phyloP scores from a whole-genome alignment of 1,140 invertebrate genomes.

The Platorchestia sp. region DNA sequence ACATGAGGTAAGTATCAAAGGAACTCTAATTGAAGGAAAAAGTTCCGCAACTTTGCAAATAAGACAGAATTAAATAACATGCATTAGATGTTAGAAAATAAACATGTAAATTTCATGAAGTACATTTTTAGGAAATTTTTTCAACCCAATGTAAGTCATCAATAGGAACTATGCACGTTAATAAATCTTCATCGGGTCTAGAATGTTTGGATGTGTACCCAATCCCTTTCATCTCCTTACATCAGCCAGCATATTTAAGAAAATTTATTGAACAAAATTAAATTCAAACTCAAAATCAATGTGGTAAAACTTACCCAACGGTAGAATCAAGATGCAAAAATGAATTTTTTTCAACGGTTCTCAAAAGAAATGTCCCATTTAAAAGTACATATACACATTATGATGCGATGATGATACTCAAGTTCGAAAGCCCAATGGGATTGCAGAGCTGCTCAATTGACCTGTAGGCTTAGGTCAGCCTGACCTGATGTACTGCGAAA shows the following conservation, averaged over 20 bases:
- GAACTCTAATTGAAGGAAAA: background rate
- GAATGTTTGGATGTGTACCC: background rate
- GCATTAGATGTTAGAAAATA: background rate
- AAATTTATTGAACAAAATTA: background rate
- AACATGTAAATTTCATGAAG: background rate
- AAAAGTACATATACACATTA: background rate
- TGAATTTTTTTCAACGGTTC: background rate
- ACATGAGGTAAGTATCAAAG: background rate
- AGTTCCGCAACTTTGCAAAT: background rate
- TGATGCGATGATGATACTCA: too few species aligned
- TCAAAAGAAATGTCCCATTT: background rate
- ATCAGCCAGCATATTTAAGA: background rate
- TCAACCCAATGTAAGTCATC: background rate
- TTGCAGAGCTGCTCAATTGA: too few species aligned
- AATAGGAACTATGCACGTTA: background rate
- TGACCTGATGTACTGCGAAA: too few species aligned
- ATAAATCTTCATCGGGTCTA: background rate
- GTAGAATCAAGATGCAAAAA: background rate
- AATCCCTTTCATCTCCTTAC: background rate
- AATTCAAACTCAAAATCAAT: background rate
- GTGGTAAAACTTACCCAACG: background rate
- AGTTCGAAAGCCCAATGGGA: too few species aligned
- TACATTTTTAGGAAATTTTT: background rate
- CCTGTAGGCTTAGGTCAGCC: too few species aligned
- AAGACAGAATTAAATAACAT: background rate